Base-by-base conservation (phyloP, 2,113 vertebrate genomes). In the Percina caprodes region DNA sequence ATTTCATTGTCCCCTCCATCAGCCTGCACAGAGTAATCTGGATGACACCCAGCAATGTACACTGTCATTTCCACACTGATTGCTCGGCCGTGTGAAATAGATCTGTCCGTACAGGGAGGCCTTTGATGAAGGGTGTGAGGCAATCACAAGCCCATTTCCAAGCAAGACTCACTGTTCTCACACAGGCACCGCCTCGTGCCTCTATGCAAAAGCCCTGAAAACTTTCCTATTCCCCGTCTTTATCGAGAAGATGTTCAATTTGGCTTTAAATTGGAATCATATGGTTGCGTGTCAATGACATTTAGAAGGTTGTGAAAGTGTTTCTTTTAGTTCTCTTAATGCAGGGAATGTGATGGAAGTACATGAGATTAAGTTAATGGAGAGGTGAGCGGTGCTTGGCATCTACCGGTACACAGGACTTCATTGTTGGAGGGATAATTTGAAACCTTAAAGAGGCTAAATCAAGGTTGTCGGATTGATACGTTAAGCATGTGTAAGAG, bases 231-330 rank as follows among this genome's bases (percentile, higher is more conserved):
- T 42, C 24, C 14, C 45, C 0, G 19, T 77, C 18, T 71, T 15
- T 24, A 85, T 79, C 13, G 1, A 74, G 30, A 70, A 62, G 72
- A 75, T 54, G 54, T 68, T 42, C 74, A 51, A 23, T 79, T 33
- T 72, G 66, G 4, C 33, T 59, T 48, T 15, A 73, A 84, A 92
- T 90, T 87, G 74, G 78, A 92, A 86, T 45, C 88, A 78, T 63
- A 87, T 4, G 79, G 24, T 26, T 2, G 11, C 15, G 70, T 48
- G 70, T 77, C 51, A 92, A 91, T 86, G 48, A 26, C 77, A 88
- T 88, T 88, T 82, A 69, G 67, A 73, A 42, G 65, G 87, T 75
- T 59, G n/a, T n/a, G n/a, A 33, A 70, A 74, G 71, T 81, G 24
- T 60, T 65, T 75, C 39, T 88, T 77, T 72, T 23, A 77, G 78